Base-by-base conservation (phyloP, 2,797 vertebrate genomes). In the Bradypodion pumilum region DNA sequence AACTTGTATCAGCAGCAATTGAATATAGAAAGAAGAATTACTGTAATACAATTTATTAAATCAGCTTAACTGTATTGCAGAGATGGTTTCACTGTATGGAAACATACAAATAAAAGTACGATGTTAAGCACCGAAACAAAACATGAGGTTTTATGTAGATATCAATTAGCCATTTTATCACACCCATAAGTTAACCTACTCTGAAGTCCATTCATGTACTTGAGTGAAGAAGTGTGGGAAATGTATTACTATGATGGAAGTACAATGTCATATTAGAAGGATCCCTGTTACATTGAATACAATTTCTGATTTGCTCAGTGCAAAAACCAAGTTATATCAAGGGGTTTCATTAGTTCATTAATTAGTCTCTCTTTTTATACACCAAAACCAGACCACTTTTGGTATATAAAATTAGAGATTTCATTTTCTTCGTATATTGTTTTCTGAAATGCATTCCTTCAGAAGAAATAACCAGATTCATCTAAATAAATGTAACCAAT, bases 361-460 rank as follows among this genome's bases (percentile, higher is more conserved):
- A n/a, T n/a, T n/a, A n/a, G n/a, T n/a, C n/a, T n/a, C n/a, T n/a
- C n/a, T n/a, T n/a, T n/a, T n/a, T n/a, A n/a, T n/a, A n/a, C n/a
- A n/a, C n/a, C n/a, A n/a, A n/a, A n/a, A n/a, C 29, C 77, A 90
- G 85, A 90, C 8, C 0, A 0, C 62, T 8, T 73, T 80, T 81
- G 69, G 78, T 46, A 82, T 29, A 49, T 46, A 40, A 10, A 82
- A 74, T 32, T 70, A 32, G 74, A 63, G 23, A 62, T 60, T 23
- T 82, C 21, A 42, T 40, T 74, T 46, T 77, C 85, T 63, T 83
- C 10, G 56, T 32, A 83, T 85, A 86, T 85, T 63, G 89, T n/a
- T 65, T 2, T 49, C 63, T 74, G 6, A 87, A 25, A 15, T 83
- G 32, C 62, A 74, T 4, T 78, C 7, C 44, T 0, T 60, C 0